Evolutionary conservation across 2,113 vertebrate species (phyloP).

Genomic region (Sinosuthora webbiana): DNA sequence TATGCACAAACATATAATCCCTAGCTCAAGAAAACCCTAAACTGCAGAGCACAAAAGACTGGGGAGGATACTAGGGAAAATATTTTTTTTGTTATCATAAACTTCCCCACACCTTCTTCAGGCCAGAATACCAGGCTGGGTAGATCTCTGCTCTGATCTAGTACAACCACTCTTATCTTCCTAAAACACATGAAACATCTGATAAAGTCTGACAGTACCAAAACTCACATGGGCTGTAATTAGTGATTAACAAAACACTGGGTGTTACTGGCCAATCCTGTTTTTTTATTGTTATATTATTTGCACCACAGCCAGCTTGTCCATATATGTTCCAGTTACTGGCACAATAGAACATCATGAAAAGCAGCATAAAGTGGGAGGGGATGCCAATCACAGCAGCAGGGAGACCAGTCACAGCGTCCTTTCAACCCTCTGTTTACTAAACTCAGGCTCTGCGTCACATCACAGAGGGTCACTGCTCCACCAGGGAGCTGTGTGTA

Average conservation of each 20-base stretch:
- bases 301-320: background rate
- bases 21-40: background rate
- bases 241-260: background rate
- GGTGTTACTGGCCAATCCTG: background rate
- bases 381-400: background rate
- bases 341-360: background rate
- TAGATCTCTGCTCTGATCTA: background rate
- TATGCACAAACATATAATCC: background rate
- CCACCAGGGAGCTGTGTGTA: background rate
- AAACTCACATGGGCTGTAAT: background rate
- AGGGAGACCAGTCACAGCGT: fast-evolving
- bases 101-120: background rate
- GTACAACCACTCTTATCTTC: background rate
- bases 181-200: background rate
- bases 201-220: background rate
- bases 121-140: background rate
- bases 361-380: background rate
- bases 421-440: background rate
- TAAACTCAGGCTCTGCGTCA: background rate
- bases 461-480: background rate
- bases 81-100: background rate
- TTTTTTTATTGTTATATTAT: background rate
- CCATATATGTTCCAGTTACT: background rate
- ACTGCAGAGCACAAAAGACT: background rate
- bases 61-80: background rate